phyloP scores from a whole-genome alignment of 2,113 vertebrate species.

The Neolamprologus tretocephalus region DNA sequence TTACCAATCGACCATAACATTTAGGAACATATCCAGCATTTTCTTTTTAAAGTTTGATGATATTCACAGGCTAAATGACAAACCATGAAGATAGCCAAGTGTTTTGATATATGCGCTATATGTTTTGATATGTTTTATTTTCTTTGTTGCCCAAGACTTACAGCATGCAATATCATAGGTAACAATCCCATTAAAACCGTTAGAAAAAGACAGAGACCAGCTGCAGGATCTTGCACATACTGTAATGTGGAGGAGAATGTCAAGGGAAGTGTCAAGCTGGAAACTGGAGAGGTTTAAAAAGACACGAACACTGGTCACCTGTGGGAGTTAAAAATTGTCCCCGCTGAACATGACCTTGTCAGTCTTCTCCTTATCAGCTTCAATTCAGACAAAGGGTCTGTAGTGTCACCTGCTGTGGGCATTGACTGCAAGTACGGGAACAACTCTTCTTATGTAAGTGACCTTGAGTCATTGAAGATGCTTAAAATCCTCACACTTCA shows the following conservation, averaged over 20 bases:
- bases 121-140: background rate
- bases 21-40: background rate
- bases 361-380: constrained; percentile 16
- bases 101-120: background rate
- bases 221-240: background rate
- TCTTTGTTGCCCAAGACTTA: background rate
- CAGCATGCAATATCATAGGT: background rate
- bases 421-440: background rate
- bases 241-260: background rate
- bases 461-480: constrained; percentile 8
- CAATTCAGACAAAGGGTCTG: constrained; percentile 24
- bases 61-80: background rate
- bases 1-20: background rate
- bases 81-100: background rate
- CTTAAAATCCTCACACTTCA: background rate
- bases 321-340: constrained; percentile 10
- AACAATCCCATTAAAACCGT: background rate
- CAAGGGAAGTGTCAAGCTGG: background rate
- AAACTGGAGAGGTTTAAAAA: constrained; percentile 8
- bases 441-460: background rate
- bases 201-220: background rate
- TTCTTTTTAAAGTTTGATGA: background rate
- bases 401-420: constrained; percentile 16
- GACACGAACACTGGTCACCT: constrained; percentile 6
- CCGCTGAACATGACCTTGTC: constrained; percentile 34